Percentiles rank a stretch among this genome's conserved stretches.
Evolutionary conservation across 1,140 invertebrate genomes (phyloP).

Genomic region (Platorchestia sp.): DNA sequence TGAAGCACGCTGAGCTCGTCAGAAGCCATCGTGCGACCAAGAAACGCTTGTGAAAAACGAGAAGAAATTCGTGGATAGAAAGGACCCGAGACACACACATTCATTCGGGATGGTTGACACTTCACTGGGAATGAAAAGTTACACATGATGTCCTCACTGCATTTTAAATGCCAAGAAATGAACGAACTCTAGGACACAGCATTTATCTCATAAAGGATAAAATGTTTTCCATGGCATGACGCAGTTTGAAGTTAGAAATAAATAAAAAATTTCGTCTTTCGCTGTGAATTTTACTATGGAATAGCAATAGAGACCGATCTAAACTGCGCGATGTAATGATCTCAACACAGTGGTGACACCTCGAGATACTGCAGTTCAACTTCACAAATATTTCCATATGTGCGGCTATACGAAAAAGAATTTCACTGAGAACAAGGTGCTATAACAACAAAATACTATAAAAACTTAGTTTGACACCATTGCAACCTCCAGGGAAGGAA

Average conservation of each 20-base stretch:
- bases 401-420: too few species aligned
- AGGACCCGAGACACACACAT: neutral
- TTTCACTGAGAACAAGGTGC: too few species aligned
- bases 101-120: neutral
- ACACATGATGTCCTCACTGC: neutral
- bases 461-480: too few species aligned
- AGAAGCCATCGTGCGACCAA: constrained; percentile 28
- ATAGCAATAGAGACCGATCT: neutral
- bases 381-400: too few species aligned
- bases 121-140: neutral
- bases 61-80: neutral
- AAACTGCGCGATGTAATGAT: too few species aligned
- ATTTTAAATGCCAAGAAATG: neutral
- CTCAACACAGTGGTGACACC: too few species aligned
- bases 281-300: neutral
- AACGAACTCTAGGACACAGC: neutral
- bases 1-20: constrained; percentile 21
- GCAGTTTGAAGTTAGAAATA: neutral
- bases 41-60: neutral
- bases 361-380: too few species aligned
- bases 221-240: neutral
- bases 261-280: neutral
- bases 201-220: neutral
- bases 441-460: too few species aligned
- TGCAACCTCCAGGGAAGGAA: too few species aligned